These are phyloP conservation scores for Minunthozetes semirufus DNA, from an alignment of 2,888 invertebrate species.

Conservation along the genomic window DNA sequence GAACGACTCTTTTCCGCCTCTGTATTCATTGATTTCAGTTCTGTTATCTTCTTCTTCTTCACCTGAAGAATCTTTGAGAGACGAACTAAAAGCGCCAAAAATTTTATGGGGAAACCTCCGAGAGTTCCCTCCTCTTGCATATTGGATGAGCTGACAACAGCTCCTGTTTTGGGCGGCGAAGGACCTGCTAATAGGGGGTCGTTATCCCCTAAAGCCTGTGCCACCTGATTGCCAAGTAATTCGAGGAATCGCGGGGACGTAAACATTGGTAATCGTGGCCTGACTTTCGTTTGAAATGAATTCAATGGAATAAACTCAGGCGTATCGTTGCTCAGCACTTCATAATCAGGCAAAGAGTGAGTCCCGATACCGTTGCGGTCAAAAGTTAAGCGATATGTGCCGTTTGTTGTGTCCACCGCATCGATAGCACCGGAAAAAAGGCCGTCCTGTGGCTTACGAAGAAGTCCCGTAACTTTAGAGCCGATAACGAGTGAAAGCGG, in stretches of 20 bases:
- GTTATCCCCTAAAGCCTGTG: slow-evolving; percentile 45
- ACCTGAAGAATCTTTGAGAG: slow-evolving; percentile 74
- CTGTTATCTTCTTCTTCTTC: slow-evolving; percentile 71
- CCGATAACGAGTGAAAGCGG: slow-evolving; percentile 90
- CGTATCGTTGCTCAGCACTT: slow-evolving; percentile 85
- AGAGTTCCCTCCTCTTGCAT: slow-evolving; percentile 54
- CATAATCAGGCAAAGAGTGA: slow-evolving; percentile 91
- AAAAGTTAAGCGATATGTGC: slow-evolving; percentile 89
- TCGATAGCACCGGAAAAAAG: slow-evolving; percentile 88
- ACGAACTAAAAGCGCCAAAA: slow-evolving; percentile 72
- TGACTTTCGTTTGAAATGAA: slow-evolving; percentile 59
- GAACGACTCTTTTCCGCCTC: slow-evolving; percentile 71
- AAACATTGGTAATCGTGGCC: slow-evolving; percentile 47
- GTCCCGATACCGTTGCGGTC: slow-evolving; percentile 85
- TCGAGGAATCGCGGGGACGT: slow-evolving; percentile 47
- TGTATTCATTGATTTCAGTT: slow-evolving; percentile 75
- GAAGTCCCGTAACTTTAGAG: slow-evolving; percentile 74
- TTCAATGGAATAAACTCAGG: slow-evolving; percentile 81
- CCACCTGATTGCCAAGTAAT: slow-evolving; percentile 23
- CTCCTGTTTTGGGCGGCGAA: slow-evolving; percentile 41
- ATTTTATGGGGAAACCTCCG: slow-evolving; percentile 74
- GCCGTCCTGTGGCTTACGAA: slow-evolving; percentile 89
- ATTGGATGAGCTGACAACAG: background rate
- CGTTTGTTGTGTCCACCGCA: slow-evolving; percentile 88
- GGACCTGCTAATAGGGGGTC: slow-evolving; percentile 50